These are phyloP conservation scores for Alfaro cultratus DNA, from an alignment of 2,797 vertebrate genomes.

Conservation along the genomic window DNA sequence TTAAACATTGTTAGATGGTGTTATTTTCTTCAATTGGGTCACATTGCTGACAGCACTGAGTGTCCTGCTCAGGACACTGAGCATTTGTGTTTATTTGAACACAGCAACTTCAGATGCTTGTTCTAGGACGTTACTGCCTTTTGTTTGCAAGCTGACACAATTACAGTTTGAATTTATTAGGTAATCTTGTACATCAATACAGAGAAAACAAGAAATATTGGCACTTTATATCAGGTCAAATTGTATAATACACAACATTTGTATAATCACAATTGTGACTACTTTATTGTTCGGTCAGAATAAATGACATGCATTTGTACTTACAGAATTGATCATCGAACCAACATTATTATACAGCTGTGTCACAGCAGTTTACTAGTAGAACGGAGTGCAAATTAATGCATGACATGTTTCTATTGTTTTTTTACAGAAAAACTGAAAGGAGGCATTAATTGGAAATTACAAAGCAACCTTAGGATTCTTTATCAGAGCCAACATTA, in stretches of 20 bases:
- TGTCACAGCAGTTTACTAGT: not conserved
- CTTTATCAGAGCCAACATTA: not conserved
- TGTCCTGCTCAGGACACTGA: not conserved
- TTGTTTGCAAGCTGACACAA: not conserved
- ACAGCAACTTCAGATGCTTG: not conserved
- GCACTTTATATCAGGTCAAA: constrained; percentile 20
- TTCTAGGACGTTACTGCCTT: not conserved
- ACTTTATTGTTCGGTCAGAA: not conserved
- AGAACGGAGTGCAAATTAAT: not conserved
- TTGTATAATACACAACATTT: constrained; percentile 42
- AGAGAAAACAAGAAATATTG: constrained; percentile 35
- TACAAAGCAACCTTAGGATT: too few species aligned
- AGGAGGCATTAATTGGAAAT: not conserved
- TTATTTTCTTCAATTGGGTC: not conserved
- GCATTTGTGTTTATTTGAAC: not conserved
- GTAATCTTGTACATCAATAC: constrained; percentile 25
- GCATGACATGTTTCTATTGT: not conserved
- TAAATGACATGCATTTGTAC: not conserved
- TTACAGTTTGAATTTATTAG: constrained; percentile 41
- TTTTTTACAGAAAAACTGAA: not conserved
- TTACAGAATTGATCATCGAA: constrained; percentile 9
- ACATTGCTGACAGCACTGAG: not conserved
- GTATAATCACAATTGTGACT: constrained; percentile 16
- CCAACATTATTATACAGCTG: not conserved
- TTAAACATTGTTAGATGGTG: not conserved